Base-by-base conservation (phyloP, 2,113 vertebrate genomes). In the Tiliqua scincoides region DNA sequence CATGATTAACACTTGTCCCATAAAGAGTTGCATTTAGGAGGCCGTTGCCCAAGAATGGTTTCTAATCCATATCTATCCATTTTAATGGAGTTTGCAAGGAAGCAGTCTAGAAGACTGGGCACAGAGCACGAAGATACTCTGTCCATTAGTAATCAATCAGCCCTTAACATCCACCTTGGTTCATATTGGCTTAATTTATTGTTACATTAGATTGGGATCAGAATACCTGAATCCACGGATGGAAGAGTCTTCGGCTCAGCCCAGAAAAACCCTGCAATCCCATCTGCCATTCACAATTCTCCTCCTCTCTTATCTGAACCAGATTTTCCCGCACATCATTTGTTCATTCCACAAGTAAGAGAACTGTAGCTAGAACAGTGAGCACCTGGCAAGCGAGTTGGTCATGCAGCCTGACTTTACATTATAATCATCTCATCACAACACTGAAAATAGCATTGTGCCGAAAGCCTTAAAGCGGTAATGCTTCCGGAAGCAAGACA, bases 381-480 rank as follows among this genome's bases (percentile, higher is more conserved):
- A 92, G 94, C 91, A 96, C 95, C 95, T 96, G 94, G 93, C 91
- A 95, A n/a, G 43, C 43, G 8, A 54, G 86, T 57, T 95, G 96
- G 94, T 95, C 94, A 95, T 86, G 90, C 93, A 92, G 91, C 82
- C 82, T 90, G 90, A 91, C 87, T 94, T 96, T 93, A 93, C 86
- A 88, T 95, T 95, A 88, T 94, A 96, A 96, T 96, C 94, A 95
- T 92, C 94, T 89, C 48, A 67, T 94, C 91, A 86, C 48, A 82
- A 71, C 94, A 91, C 94, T 88, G 91, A 95, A 95, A 97, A 96
- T 94, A 96, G 93, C 89, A 85, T 85, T 43, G 61, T 90, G 87
- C 88, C 86, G n/a, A 86, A 89, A 92, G 84, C n/a, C 85, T 48
- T 91, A 57, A 62, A 94, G 92, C 40, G 23, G 75, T 82, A 57